phyloP scores from a whole-genome alignment of 2,113 vertebrate species.

The Procavia capensis region DNA sequence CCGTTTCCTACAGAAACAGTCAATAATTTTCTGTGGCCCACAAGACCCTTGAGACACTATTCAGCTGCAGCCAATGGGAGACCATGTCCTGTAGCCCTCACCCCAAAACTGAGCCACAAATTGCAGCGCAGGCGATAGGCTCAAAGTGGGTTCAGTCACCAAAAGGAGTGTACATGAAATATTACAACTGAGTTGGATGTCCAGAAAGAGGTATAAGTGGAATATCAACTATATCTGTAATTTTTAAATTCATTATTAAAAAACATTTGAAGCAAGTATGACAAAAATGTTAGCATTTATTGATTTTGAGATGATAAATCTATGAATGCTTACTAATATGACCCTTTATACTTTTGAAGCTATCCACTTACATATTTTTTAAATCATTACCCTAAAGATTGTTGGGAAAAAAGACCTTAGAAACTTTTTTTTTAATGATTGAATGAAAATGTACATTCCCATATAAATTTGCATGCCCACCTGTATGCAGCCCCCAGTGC shows the following conservation, averaged over 20 bases:
- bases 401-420: not conserved
- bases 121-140: not conserved
- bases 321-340: not conserved
- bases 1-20: not conserved
- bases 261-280: not conserved
- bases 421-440: not conserved
- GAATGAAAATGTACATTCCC: too few species aligned
- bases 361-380: not conserved
- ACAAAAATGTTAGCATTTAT: slow-evolving; percentile 14
- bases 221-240: not conserved
- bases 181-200: not conserved
- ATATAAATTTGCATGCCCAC: too few species aligned
- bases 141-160: not conserved
- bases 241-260: slow-evolving; percentile 24
- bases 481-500: too few species aligned
- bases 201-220: not conserved
- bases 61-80: not conserved
- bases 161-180: not conserved
- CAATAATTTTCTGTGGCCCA: not conserved
- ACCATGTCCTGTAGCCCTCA: not conserved
- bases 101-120: not conserved
- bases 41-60: not conserved
- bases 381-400: not conserved
- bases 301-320: not conserved
- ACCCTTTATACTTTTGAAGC: slow-evolving; percentile 8